Base-by-base conservation (phyloP, 2,797 vertebrate genomes). In the Sitta carolinensis region DNA sequence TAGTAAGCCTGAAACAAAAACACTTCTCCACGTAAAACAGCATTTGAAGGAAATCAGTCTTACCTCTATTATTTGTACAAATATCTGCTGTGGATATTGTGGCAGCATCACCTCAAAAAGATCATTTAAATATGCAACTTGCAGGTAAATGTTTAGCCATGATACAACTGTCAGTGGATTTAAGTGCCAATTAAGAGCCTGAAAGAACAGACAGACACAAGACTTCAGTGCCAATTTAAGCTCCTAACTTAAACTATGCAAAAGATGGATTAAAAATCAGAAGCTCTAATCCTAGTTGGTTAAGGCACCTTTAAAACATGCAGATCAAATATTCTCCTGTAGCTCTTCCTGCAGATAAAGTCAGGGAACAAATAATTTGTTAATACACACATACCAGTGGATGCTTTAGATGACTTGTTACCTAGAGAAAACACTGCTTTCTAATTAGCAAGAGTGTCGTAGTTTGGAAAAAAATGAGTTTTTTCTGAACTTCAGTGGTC, bases 121-220 rank as follows among this genome's bases (percentile, higher is more conserved):
- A 29, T 98, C 96, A 69, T 98, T 98, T 94, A 99, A 98, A 96
- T 99, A 99, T 1, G 99, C 99, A 93, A 99, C 98, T 97, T 99
- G 99, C 98, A 99, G 98, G 98, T 99, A 99, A 76, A 99, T 97
- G 25, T 99, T 99, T 75, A 99, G 98, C 99, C 99, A 99, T 63
- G 99, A 99, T 93, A 99, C 98, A 30, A 98, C 97, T 21, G 99
- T 99, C 97, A 99, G 97, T 12, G 99, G 99, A 79, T 98, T 99
- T 77, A 99, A 97, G 74, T 97, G 98, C 99, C 99, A 99, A 11
- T 99, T 98, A 79, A 99, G 98, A 95, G 99, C 98, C 99, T 99
- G 87, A 86, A 89, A 84, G 55, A 89, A 64, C 2, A 95, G 81
- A 88, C 14, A 86, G 2, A 40, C 16, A 74, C 48, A 77, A 59